Base-by-base conservation (phyloP, 2,888 invertebrate genomes). In the Lasioglossum vierecki region DNA sequence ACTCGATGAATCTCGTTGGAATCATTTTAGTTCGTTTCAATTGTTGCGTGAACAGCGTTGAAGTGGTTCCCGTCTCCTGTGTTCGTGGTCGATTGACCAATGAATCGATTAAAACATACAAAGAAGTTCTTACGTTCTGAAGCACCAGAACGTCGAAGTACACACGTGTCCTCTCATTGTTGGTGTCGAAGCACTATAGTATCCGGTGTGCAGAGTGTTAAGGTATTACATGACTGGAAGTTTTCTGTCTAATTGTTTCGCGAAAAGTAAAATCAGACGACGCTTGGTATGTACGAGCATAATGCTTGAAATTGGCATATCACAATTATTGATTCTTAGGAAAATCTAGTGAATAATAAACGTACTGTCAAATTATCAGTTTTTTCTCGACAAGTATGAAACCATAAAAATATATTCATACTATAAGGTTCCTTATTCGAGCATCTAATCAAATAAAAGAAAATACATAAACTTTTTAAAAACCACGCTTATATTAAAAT, bases 131-230 rank as follows among this genome's bases (percentile, higher is more conserved):
- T 41, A 41, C n/a, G 41, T 13, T 11, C n/a, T 11, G 70, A 70
- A 71, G 44, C 44, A 41, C 71, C 15, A 71, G 71, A 46, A 71
- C 71, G 71, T 71, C 71, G 26, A 18, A n/a, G 41, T 41, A 70
- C 41, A 63, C 63, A 30, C 15, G 2, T 41, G 41, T 35, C 39
- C 41, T 13, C 41, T 70, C 41, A 22, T 41, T 41, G n/a, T n/a
- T 41, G 41, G 70, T 70, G 41, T 22, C n/a, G 70, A 70, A 70
- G 70, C 41, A 70, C 70, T 41, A 70, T 4, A 26, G 13, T n/a
- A 13, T 11, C n/a, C 41, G 41, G 41, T 11, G 70, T 41, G 41
- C n/a, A 13, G 41, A 41, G 41, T n/a, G 70, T 39, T 70, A 39
- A n/a, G 11, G n/a, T 13, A 70, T 41, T 70, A 70, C 22, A 22